Base-by-base conservation (phyloP, 2,888 invertebrate genomes). In the Ecliptopera silaceata region DNA sequence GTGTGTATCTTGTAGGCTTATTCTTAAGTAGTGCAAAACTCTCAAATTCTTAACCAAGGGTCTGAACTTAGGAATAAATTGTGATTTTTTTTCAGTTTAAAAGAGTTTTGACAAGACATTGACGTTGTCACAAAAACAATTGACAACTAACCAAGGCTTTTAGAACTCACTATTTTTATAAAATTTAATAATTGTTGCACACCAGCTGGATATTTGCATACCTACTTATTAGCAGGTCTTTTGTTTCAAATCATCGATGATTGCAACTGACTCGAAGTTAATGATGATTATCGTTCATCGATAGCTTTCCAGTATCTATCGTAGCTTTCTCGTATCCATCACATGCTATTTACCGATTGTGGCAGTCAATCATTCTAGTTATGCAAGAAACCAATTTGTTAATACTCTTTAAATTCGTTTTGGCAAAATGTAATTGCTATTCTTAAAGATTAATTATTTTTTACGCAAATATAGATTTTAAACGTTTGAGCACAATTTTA, bases 291-390 rank as follows among this genome's bases (percentile, higher is more conserved):
- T 48, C 38, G 17, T 29, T 31, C 44, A 48, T 53, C 44, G 44
- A 58, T 53, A 34, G 31, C 58, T 57, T 46, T 59, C 59, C 17
- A 50, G 17, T 31, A 59, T 54, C 38, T 13, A 50, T 59, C 54
- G 55, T 11, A 6, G 29, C 59, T 59, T 55, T 59, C 59, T 32
- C 31, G 36, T 45, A 34, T 54, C 38, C 18, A 44, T 36, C 48
- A 26, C 38, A 15, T 31, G 43, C 31, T 53, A 43, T 48, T 54
- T 46, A 58, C 38, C 11, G 42, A 31, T 29, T 41, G 41, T 36
- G 44, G 39, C 41, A 58, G 49, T 58, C 53, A 58, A 36, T 18
- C 31, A 20, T 36, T 39, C 45, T 31, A 44, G 47, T 48, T 52
- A 15, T n/a, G 44, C 20, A 49, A 45, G 26, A 15, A 18, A 0